A percentile compares a stretch with the other conserved stretches of the same genome.
Conservation (phyloP, 2,113 vertebrate species). For the Thymallus thymallus region DNA sequence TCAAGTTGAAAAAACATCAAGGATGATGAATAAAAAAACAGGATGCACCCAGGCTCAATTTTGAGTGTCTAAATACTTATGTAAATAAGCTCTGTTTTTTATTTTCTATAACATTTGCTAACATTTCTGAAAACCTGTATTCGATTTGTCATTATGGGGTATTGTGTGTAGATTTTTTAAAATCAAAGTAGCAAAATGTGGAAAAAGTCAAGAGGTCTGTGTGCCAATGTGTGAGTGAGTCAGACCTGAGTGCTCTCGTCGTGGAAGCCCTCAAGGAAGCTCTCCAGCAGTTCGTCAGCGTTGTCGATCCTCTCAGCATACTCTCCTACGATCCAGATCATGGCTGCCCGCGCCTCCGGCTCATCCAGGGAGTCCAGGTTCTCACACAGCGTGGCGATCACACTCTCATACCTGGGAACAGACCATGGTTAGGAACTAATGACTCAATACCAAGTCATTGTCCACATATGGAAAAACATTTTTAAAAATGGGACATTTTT, state of each 20-base stretch:
- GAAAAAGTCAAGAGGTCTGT: too few species aligned
- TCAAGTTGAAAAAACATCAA: too few species aligned
- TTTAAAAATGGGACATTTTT: background rate
- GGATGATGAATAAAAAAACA: too few species aligned
- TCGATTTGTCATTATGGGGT: too few species aligned
- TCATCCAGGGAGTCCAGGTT: slow-evolving; percentile 96
- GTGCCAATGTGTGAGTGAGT: background rate
- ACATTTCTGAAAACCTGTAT: too few species aligned
- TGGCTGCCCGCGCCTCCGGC: slow-evolving; percentile 92
- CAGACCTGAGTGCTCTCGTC: slow-evolving; percentile 96
- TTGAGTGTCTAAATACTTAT: too few species aligned
- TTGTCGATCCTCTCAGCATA: slow-evolving; percentile 95
- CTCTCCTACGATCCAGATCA: slow-evolving; percentile 98
- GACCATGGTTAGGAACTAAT: slow-evolving; percentile 13
- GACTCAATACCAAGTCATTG: background rate
- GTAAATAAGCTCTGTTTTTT: too few species aligned
- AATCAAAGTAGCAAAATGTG: too few species aligned
- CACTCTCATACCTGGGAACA: slow-evolving; percentile 86
- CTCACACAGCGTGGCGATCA: slow-evolving; percentile 95
- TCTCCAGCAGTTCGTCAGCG: slow-evolving; percentile 91
- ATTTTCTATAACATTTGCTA: too few species aligned
- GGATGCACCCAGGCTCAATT: too few species aligned
- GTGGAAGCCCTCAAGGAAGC: slow-evolving; percentile 95
- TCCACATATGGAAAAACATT: background rate
- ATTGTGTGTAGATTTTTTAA: too few species aligned